Evolutionary conservation across 1,140 invertebrate genomes (phyloP), one percentile per base, ranked within the genome.

Genomic region (Bombyx mori): DNA sequence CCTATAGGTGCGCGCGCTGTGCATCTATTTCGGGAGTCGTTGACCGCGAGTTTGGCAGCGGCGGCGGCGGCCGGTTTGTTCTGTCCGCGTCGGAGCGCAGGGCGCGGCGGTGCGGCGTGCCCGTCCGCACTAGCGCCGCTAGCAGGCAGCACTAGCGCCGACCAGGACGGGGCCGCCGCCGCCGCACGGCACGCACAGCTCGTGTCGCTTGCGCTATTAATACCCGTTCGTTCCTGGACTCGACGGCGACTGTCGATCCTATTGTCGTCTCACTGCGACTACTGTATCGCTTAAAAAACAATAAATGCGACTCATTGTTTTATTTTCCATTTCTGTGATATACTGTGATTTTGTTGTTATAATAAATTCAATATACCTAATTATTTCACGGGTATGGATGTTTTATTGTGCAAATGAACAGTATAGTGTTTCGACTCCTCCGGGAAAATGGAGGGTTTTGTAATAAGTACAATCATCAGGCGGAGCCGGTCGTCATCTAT

Each of bases 11-110:
- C 70, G 75, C 71, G 72, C 71, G 77, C 63, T 72, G 73, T 73
- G 79, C 79, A 77, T 81, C 81, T 84, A 84, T 84, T 86, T 86
- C 77, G 82, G 80, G 79, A 83, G 82, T 83, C 82, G 79, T 77
- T 83, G 82, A 86, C 82, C 82, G 82, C 75, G 68, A 66, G 73
- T 71, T 77, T 76, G 77, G 79, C 79, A 62, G 63, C 58, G 65
- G 62, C 58, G 50, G 58, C 52, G 44, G 45, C 61, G 52, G 55
- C 35, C 26, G 26, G 26, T 35, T 35, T 35, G 26, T 35, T 2
- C 26, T 35, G 26, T 35, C 2, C 26, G 56, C 18, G 22, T 8
- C n/a, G 22, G n/a, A 10, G 22, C 26, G 2, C 8, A 3, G 0
- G 53, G n/a, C 43, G 53, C 42, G 43, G 42, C 51, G 10, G 6